These are phyloP conservation scores for Thinocorus orbignyianus DNA, from an alignment of 2,113 vertebrate genomes.

Conservation along the genomic window DNA sequence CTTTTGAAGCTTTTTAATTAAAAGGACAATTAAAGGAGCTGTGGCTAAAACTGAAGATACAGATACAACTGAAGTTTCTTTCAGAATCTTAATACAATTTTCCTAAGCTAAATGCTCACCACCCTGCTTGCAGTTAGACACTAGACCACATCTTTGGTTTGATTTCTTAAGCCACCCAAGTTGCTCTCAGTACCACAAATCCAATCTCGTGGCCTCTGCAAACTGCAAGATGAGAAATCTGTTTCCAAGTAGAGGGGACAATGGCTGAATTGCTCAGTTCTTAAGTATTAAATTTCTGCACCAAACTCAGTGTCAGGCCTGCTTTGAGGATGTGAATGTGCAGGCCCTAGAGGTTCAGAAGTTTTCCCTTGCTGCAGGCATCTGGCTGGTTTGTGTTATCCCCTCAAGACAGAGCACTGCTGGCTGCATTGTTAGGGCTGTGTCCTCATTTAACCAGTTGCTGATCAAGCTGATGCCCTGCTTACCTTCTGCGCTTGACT, in stretches of 20 bases:
- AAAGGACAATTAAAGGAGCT: neutral
- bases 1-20: conserved; percentile 12
- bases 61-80: neutral
- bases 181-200: neutral
- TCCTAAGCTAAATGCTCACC: neutral
- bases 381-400: neutral
- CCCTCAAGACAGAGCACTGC: neutral
- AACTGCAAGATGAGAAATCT: neutral
- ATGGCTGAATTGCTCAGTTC: neutral
- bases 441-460: neutral
- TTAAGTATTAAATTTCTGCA: neutral
- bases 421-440: neutral
- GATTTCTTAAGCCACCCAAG: neutral
- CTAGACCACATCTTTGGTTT: neutral
- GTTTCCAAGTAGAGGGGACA: neutral
- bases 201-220: neutral
- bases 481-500: neutral
- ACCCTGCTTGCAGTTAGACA: neutral
- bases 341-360: neutral
- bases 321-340: accelerated
- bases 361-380: accelerated
- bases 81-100: neutral
- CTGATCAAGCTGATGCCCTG: neutral
- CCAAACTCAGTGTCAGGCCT: neutral
- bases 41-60: neutral